Percentiles rank a stretch among this genome's conserved stretches.
phyloP scores from a whole-genome alignment of 2,888 invertebrate species.

The Taenaris catops region DNA sequence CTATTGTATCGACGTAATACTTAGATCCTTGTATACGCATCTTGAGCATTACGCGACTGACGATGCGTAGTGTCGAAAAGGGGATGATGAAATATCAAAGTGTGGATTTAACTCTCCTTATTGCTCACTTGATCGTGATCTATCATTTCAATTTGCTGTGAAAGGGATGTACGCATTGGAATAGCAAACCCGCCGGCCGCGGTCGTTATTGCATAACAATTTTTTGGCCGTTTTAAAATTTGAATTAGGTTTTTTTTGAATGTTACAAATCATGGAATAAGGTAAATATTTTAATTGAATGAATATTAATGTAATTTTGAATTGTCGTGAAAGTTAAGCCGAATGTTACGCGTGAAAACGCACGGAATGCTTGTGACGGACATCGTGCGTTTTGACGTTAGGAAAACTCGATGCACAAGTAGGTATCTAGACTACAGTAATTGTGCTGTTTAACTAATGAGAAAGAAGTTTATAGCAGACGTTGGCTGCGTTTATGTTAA shows the following conservation, averaged over 20 bases:
- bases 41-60: no score
- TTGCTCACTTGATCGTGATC: conserved; percentile 56
- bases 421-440: no score
- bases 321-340: conserved; percentile 15
- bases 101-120: conserved; percentile 47
- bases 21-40: conserved; percentile 18
- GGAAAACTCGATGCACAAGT: conserved; percentile 3
- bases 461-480: no score
- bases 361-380: conserved; percentile 13
- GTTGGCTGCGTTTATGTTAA: no score
- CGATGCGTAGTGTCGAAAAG: conserved; percentile 15
- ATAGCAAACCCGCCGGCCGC: conserved; percentile 65
- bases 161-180: conserved; percentile 49
- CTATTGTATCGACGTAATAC: conserved; percentile 18
- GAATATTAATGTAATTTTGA: no score
- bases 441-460: no score
- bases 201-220: conserved; percentile 18
- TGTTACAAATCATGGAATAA: no score
- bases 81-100: conserved; percentile 21
- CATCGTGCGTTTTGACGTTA: conserved; percentile 17
- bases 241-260: no score
- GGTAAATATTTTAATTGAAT: no score
- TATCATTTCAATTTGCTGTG: conserved; percentile 52
- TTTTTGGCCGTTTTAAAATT: no score
- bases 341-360: conserved; percentile 18